Evolutionary conservation across 1,140 invertebrate species (phyloP).

Genomic region (Monochamus saltuarius): DNA sequence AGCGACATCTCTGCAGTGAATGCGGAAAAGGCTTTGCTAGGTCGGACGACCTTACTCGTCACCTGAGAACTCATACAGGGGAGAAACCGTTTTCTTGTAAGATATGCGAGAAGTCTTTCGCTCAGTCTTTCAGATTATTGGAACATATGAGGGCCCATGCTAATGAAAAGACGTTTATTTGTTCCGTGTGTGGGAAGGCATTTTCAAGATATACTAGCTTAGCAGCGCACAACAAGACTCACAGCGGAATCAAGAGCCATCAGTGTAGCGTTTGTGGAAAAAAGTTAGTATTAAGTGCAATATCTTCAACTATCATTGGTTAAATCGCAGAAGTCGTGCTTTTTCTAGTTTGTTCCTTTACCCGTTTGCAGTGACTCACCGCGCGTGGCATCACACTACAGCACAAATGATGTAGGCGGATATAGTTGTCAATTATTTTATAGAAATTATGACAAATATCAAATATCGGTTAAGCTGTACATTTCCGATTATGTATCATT

Average conservation of each 20-base stretch:
- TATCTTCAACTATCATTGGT: too few species aligned
- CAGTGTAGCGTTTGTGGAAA: constrained; percentile 50
- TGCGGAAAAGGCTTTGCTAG: constrained; percentile 57
- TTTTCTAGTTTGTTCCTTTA: too few species aligned
- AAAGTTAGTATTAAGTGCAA: constrained; percentile 38
- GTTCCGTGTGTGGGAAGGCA: constrained; percentile 57
- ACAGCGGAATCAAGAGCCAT: constrained; percentile 46
- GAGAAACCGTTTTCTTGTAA: constrained; percentile 63
- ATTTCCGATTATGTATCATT: too few species aligned
- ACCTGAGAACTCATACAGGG: constrained; percentile 57
- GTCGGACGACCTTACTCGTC: constrained; percentile 55
- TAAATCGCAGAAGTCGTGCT: too few species aligned
- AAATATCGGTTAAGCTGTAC: too few species aligned
- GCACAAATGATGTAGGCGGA: too few species aligned
- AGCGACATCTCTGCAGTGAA: constrained; percentile 62
- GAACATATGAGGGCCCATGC: constrained; percentile 65
- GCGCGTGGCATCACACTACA: too few species aligned
- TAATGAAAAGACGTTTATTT: constrained; percentile 62
- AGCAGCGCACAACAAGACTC: constrained; percentile 50
- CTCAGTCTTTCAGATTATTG: constrained; percentile 54
- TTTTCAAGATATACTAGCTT: constrained; percentile 50
- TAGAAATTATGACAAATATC: too few species aligned
- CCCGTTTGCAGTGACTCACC: too few species aligned
- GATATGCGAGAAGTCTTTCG: constrained; percentile 56
- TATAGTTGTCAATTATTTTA: too few species aligned